Conservation (phyloP, 92 coral and sea anemone species). For the Palythoa grandis region DNA sequence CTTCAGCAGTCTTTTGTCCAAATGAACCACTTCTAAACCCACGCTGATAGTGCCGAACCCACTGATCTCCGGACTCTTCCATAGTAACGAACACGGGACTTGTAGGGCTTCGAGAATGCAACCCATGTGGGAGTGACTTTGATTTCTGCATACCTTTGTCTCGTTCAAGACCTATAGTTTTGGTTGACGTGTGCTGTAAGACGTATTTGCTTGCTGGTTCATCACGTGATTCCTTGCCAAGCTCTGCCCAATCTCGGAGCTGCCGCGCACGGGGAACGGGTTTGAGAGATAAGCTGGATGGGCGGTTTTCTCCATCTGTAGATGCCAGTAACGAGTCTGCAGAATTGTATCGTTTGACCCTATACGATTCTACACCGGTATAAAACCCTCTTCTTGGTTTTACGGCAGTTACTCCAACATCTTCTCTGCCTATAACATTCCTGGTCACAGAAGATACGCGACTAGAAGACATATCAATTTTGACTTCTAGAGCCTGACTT, state of each 20-base stretch:
- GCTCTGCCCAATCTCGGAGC: slow-evolving; percentile 33
- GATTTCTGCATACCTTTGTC: slow-evolving; percentile 6
- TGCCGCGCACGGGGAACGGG: slow-evolving; percentile 37
- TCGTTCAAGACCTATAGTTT: slow-evolving; percentile 23
- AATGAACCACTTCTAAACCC: slow-evolving; percentile 25
- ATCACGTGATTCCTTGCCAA: slow-evolving; percentile 14
- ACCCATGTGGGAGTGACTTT: slow-evolving; percentile 12
- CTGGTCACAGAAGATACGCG: slow-evolving; percentile 1
- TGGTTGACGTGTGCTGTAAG: slow-evolving; percentile 17
- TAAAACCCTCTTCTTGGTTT: slow-evolving; percentile 26
- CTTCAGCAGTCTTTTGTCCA: slow-evolving; percentile 21
- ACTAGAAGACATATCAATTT: slow-evolving; percentile 5
- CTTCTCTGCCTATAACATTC: neutral
- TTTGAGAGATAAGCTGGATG: neutral
- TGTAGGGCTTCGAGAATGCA: slow-evolving; percentile 29
- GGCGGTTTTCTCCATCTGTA: neutral
- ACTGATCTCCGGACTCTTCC: slow-evolving; percentile 33
- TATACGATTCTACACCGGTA: slow-evolving; percentile 40
- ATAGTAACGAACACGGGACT: slow-evolving; percentile 14
- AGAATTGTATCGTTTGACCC: slow-evolving; percentile 18
- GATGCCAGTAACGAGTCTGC: slow-evolving; percentile 22
- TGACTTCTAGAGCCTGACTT: slow-evolving; percentile 20
- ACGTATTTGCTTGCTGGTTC: neutral
- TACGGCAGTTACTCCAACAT: neutral
- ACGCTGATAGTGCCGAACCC: slow-evolving; percentile 22